phyloP scores from a whole-genome alignment of 30 jellyfish, hydroid and myxozoan genomes.

The Cassiopea xamachana region DNA sequence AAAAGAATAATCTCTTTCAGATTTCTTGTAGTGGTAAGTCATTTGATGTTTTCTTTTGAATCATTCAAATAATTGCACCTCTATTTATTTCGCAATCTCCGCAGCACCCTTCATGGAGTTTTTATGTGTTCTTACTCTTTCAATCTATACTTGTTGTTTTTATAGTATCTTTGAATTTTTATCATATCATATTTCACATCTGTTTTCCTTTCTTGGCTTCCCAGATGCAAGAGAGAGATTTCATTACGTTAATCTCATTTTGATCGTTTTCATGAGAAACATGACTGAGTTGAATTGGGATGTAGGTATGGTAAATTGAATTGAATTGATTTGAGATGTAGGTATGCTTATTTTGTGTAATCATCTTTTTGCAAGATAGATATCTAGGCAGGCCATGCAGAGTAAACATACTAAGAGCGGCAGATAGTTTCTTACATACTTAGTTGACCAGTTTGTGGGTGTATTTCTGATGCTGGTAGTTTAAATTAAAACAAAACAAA shows the following conservation, averaged over 20 bases:
- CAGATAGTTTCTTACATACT: too few species aligned
- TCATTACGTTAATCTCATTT: slow-evolving; percentile 78
- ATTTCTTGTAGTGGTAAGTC: slow-evolving; percentile 96
- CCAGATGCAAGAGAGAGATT: slow-evolving; percentile 99
- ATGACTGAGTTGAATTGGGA: slow-evolving; percentile 97
- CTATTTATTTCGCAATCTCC: neutral
- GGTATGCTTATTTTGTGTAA: slow-evolving; percentile 55
- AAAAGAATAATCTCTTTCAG: slow-evolving; percentile 90
- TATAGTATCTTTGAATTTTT: too few species aligned
- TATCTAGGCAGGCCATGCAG: too few species aligned
- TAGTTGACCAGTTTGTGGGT: too few species aligned
- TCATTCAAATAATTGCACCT: neutral
- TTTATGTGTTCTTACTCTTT: too few species aligned
- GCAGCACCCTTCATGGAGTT: too few species aligned
- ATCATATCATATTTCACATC: neutral
- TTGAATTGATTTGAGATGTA: slow-evolving; percentile 95
- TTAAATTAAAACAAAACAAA: too few species aligned
- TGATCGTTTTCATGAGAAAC: slow-evolving; percentile 92
- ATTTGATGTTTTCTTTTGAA: neutral
- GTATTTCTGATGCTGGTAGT: too few species aligned
- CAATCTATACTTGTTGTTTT: too few species aligned
- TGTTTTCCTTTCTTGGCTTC: too few species aligned
- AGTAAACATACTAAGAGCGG: too few species aligned
- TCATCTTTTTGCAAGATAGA: too few species aligned
- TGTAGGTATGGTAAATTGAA: slow-evolving; percentile 29